Evolutionary conservation across 2,888 invertebrate genomes (phyloP).

Genomic region (Tanaodytes sp.): DNA sequence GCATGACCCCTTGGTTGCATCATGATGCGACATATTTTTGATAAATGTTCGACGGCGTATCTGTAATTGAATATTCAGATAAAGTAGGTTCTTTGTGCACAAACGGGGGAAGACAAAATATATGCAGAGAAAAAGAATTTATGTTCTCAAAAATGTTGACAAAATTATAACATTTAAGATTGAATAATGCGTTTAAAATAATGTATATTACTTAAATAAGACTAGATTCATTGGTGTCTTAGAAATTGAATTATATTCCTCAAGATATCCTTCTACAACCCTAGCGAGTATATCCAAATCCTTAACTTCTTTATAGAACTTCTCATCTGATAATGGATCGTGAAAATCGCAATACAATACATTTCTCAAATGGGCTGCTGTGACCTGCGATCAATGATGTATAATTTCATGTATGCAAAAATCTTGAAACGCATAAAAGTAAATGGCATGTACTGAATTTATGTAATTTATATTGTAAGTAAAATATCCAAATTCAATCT

Average conservation of each 20-base stretch:
- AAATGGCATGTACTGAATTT: too few relatives aligned
- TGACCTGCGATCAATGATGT: constrained; percentile 47
- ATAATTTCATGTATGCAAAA: too few relatives aligned
- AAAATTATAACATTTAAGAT: too few relatives aligned
- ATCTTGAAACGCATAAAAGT: too few relatives aligned
- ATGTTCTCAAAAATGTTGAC: too few relatives aligned
- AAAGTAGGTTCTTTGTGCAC: too few relatives aligned
- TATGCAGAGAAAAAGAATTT: too few relatives aligned
- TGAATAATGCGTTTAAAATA: too few relatives aligned
- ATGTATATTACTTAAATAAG: constrained; percentile 84
- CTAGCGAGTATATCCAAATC: constrained; percentile 85
- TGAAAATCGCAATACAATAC: constrained; percentile 96
- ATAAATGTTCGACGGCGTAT: constrained; percentile 95
- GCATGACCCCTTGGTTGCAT: constrained; percentile 94
- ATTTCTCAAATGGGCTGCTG: constrained; percentile 81
- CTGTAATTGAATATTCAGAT: too few relatives aligned
- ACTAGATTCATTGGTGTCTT: constrained; percentile 97
- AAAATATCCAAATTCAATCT: too few relatives aligned
- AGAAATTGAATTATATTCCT: constrained; percentile 94
- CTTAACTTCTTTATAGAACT: constrained; percentile 82
- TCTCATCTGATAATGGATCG: constrained; percentile 77
- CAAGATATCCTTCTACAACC: constrained; percentile 89
- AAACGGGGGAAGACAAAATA: too few relatives aligned
- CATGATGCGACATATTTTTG: constrained; percentile 89
- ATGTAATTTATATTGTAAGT: too few relatives aligned